Base-by-base conservation (phyloP, 2,888 invertebrate species). In the Leucozona laternaria region DNA sequence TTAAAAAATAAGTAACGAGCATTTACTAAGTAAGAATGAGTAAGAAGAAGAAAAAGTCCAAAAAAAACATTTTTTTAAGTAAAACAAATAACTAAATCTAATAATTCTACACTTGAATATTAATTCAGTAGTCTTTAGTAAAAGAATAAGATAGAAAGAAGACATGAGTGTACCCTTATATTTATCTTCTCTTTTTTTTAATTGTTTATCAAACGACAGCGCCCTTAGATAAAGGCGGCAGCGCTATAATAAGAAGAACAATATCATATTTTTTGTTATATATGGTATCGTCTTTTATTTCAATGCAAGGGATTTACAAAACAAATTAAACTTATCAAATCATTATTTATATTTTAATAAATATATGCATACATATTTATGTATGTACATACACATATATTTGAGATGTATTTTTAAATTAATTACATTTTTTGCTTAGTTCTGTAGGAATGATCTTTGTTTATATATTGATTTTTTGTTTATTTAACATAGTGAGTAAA, bases 251-350 rank as follows among this genome's bases (percentile, higher is more conserved):
- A 58, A 20, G 20, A 25, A 45, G 22, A 43, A 43, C 13, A 50
- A 60, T 58, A 43, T 62, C 58, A 66, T 78, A 70, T 55, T 55
- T 60, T 71, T 60, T 57, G 73, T 68, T 60, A 81, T 60, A 81
- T 62, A 81, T 40, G 34, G n/a, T 48, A 64, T 77, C 40, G 73
- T 86, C 53, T 86, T 70, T 80, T 81, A 86, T 81, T 86, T 86
- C 82, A 86, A 86, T 86, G 86, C 86, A 86, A 86, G 86, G 86
- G 86, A 86, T 86, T 86, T 86, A 86, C 82, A 82, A 81, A 68
- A 81, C 68, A 82, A 81, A 78, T 78, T 60, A 45, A 68, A 79
- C 62, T 72, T 76, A 85, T 80, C 66, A 73, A 78, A 75, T 62
- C 75, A 77, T 81, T 85, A 85, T 85, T 85, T 85, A 81, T 85